A percentile compares a stretch with the other conserved stretches of the same genome.
phyloP scores from a whole-genome alignment of 2,113 vertebrate genomes.

The Sander vitreus region DNA sequence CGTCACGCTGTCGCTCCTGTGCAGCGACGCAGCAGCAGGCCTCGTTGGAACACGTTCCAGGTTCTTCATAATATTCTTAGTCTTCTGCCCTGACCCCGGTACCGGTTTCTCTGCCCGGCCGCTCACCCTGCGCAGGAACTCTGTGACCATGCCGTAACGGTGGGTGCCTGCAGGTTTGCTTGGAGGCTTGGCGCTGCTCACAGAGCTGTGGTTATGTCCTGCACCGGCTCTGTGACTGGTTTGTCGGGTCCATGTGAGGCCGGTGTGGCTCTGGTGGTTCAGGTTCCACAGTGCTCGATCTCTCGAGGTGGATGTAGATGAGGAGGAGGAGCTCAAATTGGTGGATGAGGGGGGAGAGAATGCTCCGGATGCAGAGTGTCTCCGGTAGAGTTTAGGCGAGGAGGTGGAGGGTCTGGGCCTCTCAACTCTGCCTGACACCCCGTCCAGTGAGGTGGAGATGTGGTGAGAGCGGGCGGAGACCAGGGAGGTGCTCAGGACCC shows the following conservation, averaged over 20 bases:
- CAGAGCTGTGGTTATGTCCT: conserved; percentile 45
- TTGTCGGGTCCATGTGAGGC: conserved; percentile 88
- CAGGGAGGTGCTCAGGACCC: conserved; percentile 85
- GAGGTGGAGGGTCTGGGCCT: conserved; percentile 86
- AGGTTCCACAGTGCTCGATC: conserved; percentile 89
- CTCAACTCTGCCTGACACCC: conserved; percentile 86
- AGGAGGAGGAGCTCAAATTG: conserved; percentile 59
- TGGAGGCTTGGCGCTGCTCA: conserved; percentile 57
- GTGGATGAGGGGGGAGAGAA: conserved; percentile 57
- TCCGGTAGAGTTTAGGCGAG: conserved; percentile 93
- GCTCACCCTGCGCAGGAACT: conserved; percentile 95
- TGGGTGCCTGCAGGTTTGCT: conserved; percentile 83
- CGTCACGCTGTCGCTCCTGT: conserved; percentile 87
- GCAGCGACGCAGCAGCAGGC: conserved; percentile 73
- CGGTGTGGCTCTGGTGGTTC: conserved; percentile 86
- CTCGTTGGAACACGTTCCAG: conserved; percentile 70
- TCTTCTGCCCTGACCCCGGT: conserved; percentile 69
- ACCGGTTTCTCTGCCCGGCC: conserved; percentile 89
- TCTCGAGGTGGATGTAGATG: conserved; percentile 72
- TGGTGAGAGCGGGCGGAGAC: conserved; percentile 88
- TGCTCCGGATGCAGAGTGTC: conserved; percentile 82
- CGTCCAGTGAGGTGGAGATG: conserved; percentile 91
- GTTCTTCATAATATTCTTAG: conserved; percentile 80
- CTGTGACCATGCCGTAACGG: conserved; percentile 93
- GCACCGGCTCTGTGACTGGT: conserved; percentile 71